Conservation (phyloP, 2,797 vertebrate species). For the Lepidocolaptes lacrymiger region DNA sequence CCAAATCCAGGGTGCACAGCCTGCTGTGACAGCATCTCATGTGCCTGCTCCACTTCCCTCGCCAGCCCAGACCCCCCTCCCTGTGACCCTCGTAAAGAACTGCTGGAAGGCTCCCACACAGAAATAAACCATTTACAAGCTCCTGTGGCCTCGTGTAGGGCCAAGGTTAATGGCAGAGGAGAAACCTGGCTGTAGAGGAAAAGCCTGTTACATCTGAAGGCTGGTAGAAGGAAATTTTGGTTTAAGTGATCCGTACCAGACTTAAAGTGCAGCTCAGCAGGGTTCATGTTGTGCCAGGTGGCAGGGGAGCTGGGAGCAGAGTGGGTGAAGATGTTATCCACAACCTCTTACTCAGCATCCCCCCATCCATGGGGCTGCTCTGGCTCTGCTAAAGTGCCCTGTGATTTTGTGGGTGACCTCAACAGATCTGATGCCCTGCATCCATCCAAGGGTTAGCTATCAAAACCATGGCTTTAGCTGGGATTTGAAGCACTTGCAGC, state of each 20-base stretch:
- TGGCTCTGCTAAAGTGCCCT: neutral
- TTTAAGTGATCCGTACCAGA: neutral
- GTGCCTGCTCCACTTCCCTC: neutral
- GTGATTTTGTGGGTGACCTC: neutral
- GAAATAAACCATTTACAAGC: conserved; percentile 39
- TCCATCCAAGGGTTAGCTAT: neutral
- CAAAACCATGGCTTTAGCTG: fast-evolving
- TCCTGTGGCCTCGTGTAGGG: neutral
- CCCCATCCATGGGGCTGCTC: neutral
- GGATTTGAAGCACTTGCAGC: neutral
- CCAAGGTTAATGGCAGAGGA: neutral
- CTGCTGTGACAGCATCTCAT: neutral
- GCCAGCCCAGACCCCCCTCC: neutral
- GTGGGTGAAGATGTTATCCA: neutral
- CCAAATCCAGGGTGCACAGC: neutral
- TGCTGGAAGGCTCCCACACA: conserved; percentile 26
- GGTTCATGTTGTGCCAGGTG: neutral
- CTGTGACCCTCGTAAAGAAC: fast-evolving
- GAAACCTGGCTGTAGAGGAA: neutral
- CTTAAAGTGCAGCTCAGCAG: neutral
- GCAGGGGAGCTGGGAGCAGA: fast-evolving
- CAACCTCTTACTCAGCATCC: neutral
- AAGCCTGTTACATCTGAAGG: neutral
- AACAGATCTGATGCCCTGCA: neutral
- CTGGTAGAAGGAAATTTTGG: neutral